phyloP scores from a whole-genome alignment of 92 coral and sea anemone genomes.

The Porites divaricata region DNA sequence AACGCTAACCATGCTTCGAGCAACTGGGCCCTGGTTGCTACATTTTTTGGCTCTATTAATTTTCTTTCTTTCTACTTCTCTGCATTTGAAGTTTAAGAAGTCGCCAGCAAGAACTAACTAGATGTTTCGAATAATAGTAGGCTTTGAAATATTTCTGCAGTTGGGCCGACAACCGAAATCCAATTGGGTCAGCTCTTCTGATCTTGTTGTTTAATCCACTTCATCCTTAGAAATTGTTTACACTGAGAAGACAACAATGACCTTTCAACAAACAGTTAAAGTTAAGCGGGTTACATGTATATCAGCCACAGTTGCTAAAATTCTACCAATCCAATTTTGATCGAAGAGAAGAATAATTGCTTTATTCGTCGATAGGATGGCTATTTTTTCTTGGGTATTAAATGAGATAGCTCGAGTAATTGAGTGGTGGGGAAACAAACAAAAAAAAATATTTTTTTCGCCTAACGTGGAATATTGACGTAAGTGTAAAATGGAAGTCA shows the following conservation, averaged over 20 bases:
- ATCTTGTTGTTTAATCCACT: neutral
- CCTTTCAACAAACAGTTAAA: conserved; percentile 1
- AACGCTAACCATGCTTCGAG: too few species aligned
- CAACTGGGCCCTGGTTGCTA: conserved; percentile 16
- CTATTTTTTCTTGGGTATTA: too few species aligned
- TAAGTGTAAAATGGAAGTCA: too few species aligned
- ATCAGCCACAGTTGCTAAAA: neutral
- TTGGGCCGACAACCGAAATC: neutral
- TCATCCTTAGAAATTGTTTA: conserved; percentile 1
- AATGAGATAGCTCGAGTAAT: too few species aligned
- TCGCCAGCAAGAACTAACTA: neutral
- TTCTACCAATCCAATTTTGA: neutral
- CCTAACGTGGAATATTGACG: too few species aligned
- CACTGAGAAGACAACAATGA: neutral
- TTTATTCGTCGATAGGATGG: too few species aligned
- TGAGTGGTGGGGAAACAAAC: too few species aligned
- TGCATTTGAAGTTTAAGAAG: neutral
- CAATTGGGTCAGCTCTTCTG: neutral
- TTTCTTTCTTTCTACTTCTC: neutral
- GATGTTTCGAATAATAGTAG: neutral
- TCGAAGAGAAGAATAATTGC: neutral
- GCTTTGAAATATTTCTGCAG: neutral
- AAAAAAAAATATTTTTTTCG: too few species aligned
- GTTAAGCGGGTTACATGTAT: neutral
- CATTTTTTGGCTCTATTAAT: neutral